Base-by-base conservation (phyloP, 2,113 vertebrate genomes). In the Siniperca chuatsi region DNA sequence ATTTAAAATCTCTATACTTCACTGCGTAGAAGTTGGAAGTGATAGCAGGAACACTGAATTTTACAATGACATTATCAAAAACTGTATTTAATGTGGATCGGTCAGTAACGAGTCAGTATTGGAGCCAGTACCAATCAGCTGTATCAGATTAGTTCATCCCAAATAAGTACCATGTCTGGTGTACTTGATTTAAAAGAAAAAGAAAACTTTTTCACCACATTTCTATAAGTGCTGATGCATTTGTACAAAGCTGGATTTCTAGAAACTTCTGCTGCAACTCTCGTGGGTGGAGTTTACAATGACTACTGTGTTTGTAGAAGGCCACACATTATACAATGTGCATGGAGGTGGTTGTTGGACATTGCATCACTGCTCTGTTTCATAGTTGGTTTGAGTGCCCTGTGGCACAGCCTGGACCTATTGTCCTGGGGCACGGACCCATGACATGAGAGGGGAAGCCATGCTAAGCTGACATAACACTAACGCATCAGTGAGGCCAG, bases 391-490 rank as follows among this genome's bases (percentile, higher is more conserved):
- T 61, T 57, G 73, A 69, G 73, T 69, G 46, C 62, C 75, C 69
- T 65, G 54, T 83, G 71, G 70, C 54, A 66, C 54, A 61, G 73
- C 72, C 83, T 71, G 74, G 71, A 16, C 20, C 67, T 75, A 67
- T 93, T 94, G 88, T 92, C 85, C 87, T 60, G 8, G 60, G 33
- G 79, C 81, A 91, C 1, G 23, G 84, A 90, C 65, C 88, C 87
- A 75, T 87, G 76, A 76, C 71, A 81, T 82, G 79, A 67, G 60
- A 73, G 69, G 71, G 79, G 54, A 89, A 35, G 67, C 70, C 18
- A 2, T 12, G 23, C 65, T 48, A 75, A 79, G 33, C 71, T 93
- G 82, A 80, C 70, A 86, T 68, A 87, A 88, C 80, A 76, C 69
- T 72, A 58, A 84, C 11, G 29, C 74, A 77, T 50, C 81, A 83